phyloP scores from a whole-genome alignment of 2,888 invertebrate species.

The Limnephilus lunatus region DNA sequence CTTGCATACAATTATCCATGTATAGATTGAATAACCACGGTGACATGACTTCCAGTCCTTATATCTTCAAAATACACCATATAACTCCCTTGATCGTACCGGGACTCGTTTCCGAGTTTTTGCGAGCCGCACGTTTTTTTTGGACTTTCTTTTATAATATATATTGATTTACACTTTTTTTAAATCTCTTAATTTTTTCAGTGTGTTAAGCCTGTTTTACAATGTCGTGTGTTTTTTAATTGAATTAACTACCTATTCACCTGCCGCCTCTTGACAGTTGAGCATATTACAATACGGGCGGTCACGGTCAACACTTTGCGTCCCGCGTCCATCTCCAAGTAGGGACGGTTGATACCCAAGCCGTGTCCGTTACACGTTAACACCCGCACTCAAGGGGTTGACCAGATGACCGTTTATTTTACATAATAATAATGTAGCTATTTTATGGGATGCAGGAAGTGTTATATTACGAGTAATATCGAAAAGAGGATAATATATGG shows the following conservation, averaged over 20 bases:
- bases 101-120: too few species aligned
- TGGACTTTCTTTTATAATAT: too few species aligned
- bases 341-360: not conserved
- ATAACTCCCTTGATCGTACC: too few species aligned
- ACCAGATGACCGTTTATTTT: not conserved
- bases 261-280: not conserved
- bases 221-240: not conserved
- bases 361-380: not conserved
- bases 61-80: too few species aligned
- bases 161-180: too few species aligned
- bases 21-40: too few species aligned
- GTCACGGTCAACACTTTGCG: conserved; percentile 43
- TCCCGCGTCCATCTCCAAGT: conserved; percentile 5
- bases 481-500: not conserved
- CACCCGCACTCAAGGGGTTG: conserved; percentile 24
- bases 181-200: too few species aligned
- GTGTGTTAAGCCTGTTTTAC: not conserved
- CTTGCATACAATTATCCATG: too few species aligned
- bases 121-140: too few species aligned
- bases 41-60: too few species aligned
- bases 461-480: not conserved
- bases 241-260: not conserved
- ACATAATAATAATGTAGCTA: not conserved
- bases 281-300: not conserved
- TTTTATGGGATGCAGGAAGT: not conserved